These are phyloP conservation scores for Lepidurus apus DNA, from an alignment of 1,140 invertebrate genomes.

Conservation along the genomic window DNA sequence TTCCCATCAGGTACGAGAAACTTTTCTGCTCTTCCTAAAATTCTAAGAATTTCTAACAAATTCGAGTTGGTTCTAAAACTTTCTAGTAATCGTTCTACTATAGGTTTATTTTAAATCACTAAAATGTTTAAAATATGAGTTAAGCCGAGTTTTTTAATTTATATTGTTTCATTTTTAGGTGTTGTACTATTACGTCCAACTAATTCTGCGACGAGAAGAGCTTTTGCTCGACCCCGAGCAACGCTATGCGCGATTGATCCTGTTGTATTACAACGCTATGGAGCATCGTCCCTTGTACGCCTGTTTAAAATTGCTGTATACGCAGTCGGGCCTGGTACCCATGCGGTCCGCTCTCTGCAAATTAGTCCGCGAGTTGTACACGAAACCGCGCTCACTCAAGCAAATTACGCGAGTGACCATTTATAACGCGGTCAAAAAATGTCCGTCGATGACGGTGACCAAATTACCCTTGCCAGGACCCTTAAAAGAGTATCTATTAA, in stretches of 20 bases:
- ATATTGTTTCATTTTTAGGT: constrained; percentile 39
- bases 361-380: constrained; percentile 56
- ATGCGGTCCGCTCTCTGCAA: constrained; percentile 56
- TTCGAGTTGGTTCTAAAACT: too few species aligned
- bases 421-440: constrained; percentile 55
- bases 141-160: constrained; percentile 13
- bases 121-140: constrained; percentile 23
- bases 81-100: too few species aligned
- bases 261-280: constrained; percentile 63
- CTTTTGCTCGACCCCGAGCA: constrained; percentile 55
- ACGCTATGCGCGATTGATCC: constrained; percentile 57
- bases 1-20: constrained; percentile 52
- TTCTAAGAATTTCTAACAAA: too few species aligned
- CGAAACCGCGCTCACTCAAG: constrained; percentile 56
- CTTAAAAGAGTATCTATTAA: constrained; percentile 63
- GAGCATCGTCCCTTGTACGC: constrained; percentile 54
- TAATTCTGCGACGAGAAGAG: constrained; percentile 61
- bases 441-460: constrained; percentile 56
- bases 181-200: constrained; percentile 60
- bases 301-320: constrained; percentile 52
- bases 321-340: constrained; percentile 60
- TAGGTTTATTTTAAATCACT: background rate
- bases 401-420: constrained; percentile 61
- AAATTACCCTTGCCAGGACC: constrained; percentile 60
- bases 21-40: background rate